Evolutionary conservation across 2,113 vertebrate genomes (phyloP).

Genomic region (Brachyistius frenatus): DNA sequence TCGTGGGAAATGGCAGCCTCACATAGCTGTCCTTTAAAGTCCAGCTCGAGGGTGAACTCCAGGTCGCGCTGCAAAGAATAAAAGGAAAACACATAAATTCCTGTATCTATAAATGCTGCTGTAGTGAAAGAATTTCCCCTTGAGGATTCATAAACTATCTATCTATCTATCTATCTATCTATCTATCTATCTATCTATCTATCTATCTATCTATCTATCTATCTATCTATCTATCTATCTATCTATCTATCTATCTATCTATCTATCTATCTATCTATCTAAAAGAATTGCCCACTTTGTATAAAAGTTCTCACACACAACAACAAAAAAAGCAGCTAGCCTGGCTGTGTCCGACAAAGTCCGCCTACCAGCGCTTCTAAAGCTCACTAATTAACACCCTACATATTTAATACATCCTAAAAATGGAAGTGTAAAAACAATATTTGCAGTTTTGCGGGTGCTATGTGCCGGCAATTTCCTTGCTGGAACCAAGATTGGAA

Average conservation of each 20-base stretch:
- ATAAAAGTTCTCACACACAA: not conserved
- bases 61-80: conserved; percentile 89
- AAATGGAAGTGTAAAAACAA: not conserved
- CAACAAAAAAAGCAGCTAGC: not conserved
- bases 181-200: no score
- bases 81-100: not conserved
- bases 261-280: no score
- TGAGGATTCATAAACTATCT: no score
- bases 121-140: no score
- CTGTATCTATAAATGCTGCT: no score
- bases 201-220: no score
- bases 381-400: not conserved
- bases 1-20: conserved; percentile 97
- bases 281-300: not conserved
- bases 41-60: conserved; percentile 97
- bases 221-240: no score
- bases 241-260: no score
- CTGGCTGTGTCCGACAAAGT: not conserved
- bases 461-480: not conserved
- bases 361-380: not conserved
- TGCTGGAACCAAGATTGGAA: not conserved
- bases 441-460: not conserved
- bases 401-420: not conserved
- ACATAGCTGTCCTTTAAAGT: conserved; percentile 98
- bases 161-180: no score